Conservation (phyloP, 2,888 invertebrate species). For the Agrotis ipsilon region DNA sequence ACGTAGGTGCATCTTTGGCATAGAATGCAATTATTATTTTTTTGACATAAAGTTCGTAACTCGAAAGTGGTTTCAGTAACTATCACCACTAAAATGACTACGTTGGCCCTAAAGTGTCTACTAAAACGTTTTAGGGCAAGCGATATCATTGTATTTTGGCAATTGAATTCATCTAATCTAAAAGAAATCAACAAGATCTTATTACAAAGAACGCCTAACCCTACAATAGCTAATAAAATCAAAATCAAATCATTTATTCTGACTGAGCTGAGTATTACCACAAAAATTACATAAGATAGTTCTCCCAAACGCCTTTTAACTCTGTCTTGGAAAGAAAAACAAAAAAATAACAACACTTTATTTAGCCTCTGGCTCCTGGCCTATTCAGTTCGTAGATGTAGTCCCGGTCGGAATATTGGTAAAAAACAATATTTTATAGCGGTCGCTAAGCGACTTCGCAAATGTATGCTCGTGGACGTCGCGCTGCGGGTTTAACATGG, state of each 20-base stretch:
- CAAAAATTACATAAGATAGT: neutral
- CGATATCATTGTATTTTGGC: neutral
- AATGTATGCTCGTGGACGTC: conserved; percentile 80
- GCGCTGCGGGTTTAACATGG: conserved; percentile 47
- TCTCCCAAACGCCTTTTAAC: neutral
- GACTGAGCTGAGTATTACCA: neutral
- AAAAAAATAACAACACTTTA: neutral
- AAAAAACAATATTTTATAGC: conserved; percentile 87
- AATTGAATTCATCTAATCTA: neutral
- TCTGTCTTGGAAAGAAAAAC: neutral
- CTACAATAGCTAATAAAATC: neutral
- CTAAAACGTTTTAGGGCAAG: no score
- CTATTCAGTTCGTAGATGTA: conserved; percentile 72
- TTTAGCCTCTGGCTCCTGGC: conserved; percentile 58
- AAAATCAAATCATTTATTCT: neutral
- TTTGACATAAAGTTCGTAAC: no score
- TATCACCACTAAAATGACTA: neutral
- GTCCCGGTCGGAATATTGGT: conserved; percentile 80
- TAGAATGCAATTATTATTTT: no score
- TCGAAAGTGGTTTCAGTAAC: neutral
- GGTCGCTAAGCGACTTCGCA: conserved; percentile 83
- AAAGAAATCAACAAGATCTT: neutral
- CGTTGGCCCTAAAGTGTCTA: neutral
- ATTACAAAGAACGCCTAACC: neutral
- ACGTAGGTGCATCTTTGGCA: no score